phyloP scores from a whole-genome alignment of 2,888 invertebrate genomes.

The Amblyjoppa fuscipennis region DNA sequence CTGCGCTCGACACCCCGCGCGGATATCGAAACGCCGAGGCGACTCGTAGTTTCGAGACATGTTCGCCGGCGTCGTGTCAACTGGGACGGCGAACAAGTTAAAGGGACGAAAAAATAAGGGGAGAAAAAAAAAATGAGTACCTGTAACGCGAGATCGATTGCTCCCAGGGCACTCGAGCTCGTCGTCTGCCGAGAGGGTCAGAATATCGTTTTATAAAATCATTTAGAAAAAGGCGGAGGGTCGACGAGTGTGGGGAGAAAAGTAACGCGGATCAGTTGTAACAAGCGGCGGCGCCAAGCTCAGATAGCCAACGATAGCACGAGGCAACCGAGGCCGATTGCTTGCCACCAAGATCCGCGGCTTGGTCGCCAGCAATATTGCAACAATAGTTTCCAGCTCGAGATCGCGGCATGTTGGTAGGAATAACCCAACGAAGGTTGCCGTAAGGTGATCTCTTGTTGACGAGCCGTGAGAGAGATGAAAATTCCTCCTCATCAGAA shows the following conservation, averaged over 20 bases:
- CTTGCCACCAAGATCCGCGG: too few relatives aligned
- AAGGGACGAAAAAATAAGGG: background rate
- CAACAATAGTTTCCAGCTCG: too few relatives aligned
- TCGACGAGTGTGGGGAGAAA: background rate
- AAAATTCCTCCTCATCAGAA: too few relatives aligned
- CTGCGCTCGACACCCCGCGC: conserved; percentile 13
- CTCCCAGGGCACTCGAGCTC: background rate
- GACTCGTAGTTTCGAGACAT: conserved; percentile 16
- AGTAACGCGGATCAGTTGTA: too few relatives aligned
- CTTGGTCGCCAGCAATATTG: too few relatives aligned
- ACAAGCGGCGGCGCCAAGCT: too few relatives aligned
- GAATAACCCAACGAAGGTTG: too few relatives aligned
- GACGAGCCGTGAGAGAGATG: too few relatives aligned
- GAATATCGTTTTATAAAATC: background rate
- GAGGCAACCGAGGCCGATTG: too few relatives aligned
- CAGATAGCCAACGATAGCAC: too few relatives aligned
- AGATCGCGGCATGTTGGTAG: too few relatives aligned
- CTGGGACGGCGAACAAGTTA: background rate
- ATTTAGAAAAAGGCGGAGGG: background rate
- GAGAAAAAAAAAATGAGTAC: background rate
- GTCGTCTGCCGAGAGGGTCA: background rate
- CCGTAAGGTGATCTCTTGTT: too few relatives aligned
- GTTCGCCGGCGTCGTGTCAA: conserved; percentile 24
- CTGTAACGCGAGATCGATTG: background rate
- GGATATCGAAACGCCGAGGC: conserved; percentile 54